These are phyloP conservation scores for Volucella zonaria DNA, from an alignment of 2,888 invertebrate species.

Conservation along the genomic window DNA sequence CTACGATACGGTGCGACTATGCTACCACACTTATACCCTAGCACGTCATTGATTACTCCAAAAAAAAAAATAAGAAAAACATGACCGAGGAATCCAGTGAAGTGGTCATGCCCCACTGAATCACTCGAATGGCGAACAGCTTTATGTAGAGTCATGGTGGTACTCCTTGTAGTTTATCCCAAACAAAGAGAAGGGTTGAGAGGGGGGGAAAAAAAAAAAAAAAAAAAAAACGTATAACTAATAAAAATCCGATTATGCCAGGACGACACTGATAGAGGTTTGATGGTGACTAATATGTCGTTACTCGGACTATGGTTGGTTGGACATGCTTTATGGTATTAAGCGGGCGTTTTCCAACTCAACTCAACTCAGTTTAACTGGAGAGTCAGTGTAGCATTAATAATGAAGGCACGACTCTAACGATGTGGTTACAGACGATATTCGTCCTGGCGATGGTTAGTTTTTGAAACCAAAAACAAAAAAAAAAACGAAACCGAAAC, in stretches of 20 bases:
- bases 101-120: conserved; percentile 54
- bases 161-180: conserved; percentile 18
- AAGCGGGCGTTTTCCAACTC: not conserved
- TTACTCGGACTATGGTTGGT: conserved; percentile 56
- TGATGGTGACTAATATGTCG: conserved; percentile 69
- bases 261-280: conserved; percentile 63
- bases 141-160: not conserved
- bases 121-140: conserved; percentile 34
- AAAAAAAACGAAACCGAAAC: no score
- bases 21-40: no score
- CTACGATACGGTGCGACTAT: not conserved
- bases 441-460: no score
- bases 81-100: conserved; percentile 48
- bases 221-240: conserved; percentile 50
- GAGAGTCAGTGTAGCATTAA: not conserved
- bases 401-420: conserved; percentile 16
- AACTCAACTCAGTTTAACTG: not conserved
- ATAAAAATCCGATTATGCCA: conserved; percentile 66
- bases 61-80: not conserved
- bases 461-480: no score
- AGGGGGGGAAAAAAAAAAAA: no score
- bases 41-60: conserved; percentile 21
- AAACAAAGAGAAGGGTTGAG: not conserved
- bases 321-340: conserved; percentile 59
- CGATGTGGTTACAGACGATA: conserved; percentile 1